These are phyloP conservation scores for Xerus inauris DNA, from an alignment of 2,113 vertebrate genomes.

Conservation along the genomic window DNA sequence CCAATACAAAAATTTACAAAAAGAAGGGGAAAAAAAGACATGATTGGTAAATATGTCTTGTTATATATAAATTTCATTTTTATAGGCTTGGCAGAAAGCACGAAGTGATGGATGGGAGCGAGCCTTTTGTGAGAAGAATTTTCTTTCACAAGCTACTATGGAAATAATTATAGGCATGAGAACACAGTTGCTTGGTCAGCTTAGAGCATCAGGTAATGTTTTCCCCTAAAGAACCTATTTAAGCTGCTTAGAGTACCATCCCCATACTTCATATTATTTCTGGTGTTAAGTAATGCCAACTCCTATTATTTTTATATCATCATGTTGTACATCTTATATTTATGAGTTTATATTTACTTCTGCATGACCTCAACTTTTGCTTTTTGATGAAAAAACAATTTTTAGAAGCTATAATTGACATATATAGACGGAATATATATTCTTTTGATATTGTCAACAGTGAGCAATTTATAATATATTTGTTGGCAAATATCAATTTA, in stretches of 20 bases:
- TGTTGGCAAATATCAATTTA: conserved; percentile 34
- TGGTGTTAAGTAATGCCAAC: background rate
- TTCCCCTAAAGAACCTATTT: background rate
- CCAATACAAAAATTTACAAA: too few relatives aligned
- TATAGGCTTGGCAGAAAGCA: conserved; percentile 97
- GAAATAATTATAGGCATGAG: conserved; percentile 97
- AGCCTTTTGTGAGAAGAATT: conserved; percentile 97
- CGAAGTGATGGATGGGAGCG: conserved; percentile 95
- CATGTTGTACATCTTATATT: background rate
- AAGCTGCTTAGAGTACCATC: background rate
- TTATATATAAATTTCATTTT: conserved; percentile 56
- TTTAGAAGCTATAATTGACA: background rate
- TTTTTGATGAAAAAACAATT: conserved; percentile 9
- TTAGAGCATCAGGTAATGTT: conserved; percentile 94
- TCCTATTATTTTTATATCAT: background rate
- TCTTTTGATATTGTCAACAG: background rate
- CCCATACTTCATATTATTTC: background rate
- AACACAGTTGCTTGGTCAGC: conserved; percentile 95
- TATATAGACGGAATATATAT: background rate
- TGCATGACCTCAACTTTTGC: background rate
- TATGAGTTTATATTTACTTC: background rate
- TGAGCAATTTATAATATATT: background rate
- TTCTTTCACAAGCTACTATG: conserved; percentile 97
- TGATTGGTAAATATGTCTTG: conserved; percentile 10
- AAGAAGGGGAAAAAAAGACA: too few relatives aligned